Evolutionary conservation across 1,140 invertebrate genomes (phyloP), one percentile per base, ranked within the genome.

Genomic region (Cryptotermes secundus): DNA sequence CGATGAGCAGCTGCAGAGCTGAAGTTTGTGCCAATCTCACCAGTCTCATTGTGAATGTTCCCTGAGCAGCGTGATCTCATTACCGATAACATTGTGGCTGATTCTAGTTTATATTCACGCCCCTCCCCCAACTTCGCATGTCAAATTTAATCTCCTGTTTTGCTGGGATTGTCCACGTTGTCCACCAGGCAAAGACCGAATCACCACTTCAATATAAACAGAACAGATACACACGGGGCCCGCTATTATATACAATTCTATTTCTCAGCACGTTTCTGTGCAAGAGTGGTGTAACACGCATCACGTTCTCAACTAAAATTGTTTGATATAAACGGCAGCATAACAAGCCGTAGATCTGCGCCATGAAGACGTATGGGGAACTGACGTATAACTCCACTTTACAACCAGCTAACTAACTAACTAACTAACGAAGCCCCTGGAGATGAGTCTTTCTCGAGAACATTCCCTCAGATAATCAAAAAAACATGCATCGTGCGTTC

Each of bases 91-190:
- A 72, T 72, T 72, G 59, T 72, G 59, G 59, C 59, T n/a, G 59
- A 59, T 72, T 72, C 4, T 72, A 31, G 59, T 72, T 72, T 49
- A 49, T 22, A 12, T 19, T 38, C 22, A 22, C 6, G 19, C 45
- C 26, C 14, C 59, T n/a, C 59, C 59, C 59, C 9, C 59, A 26
- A n/a, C n/a, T 12, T 72, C 59, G 59, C 59, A 31, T 72, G 59
- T 72, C 59, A 72, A 72, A 72, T n/a, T 72, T 72, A 72, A 72
- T 72, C 59, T 72, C 59, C 59, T 72, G 59, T 72, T 72, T 72
- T 72, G 26, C 59, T 72, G 59, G 59, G 53, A 4, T n/a, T 72
- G 59, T 72, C 59, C 59, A 6, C 26, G 59, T 72, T 72, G 59
- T 72, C 59, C 59, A 72, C 31, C 59, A 72, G n/a, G 7, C 59